A percentile compares a stretch with the other conserved stretches of the same genome.
Evolutionary conservation across 1,140 invertebrate genomes (phyloP).

Genomic region (Neodiprion fabricii): DNA sequence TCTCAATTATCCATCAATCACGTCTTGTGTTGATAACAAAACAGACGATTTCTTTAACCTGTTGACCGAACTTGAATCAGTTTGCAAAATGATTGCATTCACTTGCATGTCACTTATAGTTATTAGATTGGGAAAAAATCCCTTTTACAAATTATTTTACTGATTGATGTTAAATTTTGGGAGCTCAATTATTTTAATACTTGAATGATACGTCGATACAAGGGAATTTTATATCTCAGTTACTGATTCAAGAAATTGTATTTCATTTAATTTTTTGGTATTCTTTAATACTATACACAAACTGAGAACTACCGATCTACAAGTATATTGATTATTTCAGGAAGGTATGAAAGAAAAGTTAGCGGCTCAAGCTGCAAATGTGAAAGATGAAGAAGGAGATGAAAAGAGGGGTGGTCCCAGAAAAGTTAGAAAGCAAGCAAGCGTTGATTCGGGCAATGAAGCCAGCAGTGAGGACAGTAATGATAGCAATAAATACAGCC

Average conservation of each 20-base stretch:
- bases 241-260: no score
- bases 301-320: no score
- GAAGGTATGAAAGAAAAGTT: constrained; percentile 84
- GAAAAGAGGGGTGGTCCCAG: constrained; percentile 63
- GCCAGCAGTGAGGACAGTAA: constrained; percentile 93
- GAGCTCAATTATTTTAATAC: no score
- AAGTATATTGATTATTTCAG: constrained; percentile 53
- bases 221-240: no score
- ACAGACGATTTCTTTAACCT: background rate
- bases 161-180: no score
- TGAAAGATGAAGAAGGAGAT: constrained; percentile 64
- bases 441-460: constrained; percentile 89
- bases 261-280: no score
- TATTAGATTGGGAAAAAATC: background rate
- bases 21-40: background rate
- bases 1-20: background rate
- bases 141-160: background rate
- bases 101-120: background rate
- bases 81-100: no score
- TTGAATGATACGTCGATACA: no score
- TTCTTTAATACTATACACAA: no score
- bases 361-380: constrained; percentile 69
- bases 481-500: constrained; percentile 76
- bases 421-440: constrained; percentile 71
- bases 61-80: background rate